A percentile compares a stretch with the other conserved stretches of the same genome.
These are phyloP conservation scores for Calameuta idolon DNA, from an alignment of 2,888 invertebrate species.

Conservation along the genomic window DNA sequence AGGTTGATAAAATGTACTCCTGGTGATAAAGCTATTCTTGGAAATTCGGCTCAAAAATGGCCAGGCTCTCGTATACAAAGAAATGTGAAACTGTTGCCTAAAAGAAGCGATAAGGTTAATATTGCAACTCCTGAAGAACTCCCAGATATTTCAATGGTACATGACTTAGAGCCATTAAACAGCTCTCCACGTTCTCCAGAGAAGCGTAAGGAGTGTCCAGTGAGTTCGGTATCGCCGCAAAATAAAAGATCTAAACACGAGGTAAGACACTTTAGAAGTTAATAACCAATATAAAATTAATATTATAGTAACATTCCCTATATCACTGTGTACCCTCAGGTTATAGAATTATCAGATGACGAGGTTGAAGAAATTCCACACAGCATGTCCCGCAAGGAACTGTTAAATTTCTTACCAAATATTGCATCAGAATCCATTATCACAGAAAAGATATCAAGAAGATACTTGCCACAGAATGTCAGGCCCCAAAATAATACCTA, in stretches of 20 bases:
- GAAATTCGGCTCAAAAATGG: constrained; percentile 42
- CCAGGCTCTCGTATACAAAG: constrained; percentile 57
- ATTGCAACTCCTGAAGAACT: constrained; percentile 4
- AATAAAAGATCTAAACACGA: constrained; percentile 48
- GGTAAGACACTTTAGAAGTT: constrained; percentile 29
- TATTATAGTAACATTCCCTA: background rate
- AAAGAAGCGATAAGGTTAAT: constrained; percentile 45
- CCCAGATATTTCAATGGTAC: constrained; percentile 29
- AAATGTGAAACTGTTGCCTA: constrained; percentile 61
- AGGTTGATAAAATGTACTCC: constrained; percentile 46
- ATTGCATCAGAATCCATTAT: constrained; percentile 40
- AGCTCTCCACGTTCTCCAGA: background rate
- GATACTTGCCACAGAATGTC: constrained; percentile 54
- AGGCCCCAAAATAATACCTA: constrained; percentile 49
- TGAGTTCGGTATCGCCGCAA: background rate
- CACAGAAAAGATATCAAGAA: constrained; percentile 43
- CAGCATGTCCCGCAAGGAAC: constrained; percentile 55
- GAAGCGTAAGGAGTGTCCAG: constrained; percentile 4
- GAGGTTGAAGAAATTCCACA: constrained; percentile 58
- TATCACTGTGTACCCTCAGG: constrained; percentile 31
- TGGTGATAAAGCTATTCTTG: constrained; percentile 8
- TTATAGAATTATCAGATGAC: constrained; percentile 63
- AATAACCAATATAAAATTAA: constrained; percentile 3
- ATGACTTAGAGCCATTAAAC: background rate
- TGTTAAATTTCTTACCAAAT: constrained; percentile 60